Conservation (phyloP, 2,797 vertebrate genomes). For the Schizothorax lantsangensis region DNA sequence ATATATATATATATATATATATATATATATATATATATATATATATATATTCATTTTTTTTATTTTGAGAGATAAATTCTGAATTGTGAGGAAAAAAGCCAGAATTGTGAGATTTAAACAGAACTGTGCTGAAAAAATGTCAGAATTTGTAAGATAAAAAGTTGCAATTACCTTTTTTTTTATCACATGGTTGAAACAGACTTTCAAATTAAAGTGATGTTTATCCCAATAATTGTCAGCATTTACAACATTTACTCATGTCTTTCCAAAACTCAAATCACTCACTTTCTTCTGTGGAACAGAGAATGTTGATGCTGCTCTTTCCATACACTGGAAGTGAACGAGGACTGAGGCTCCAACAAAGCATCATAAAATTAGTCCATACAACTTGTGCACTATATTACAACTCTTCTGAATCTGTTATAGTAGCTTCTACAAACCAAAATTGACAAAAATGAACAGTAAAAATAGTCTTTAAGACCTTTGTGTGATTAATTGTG, state of each 20-base stretch:
- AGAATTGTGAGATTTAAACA: neutral
- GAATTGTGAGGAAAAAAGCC: neutral
- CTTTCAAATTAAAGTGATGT: neutral
- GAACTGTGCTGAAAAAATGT: too few relatives aligned
- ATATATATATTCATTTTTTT: too few relatives aligned
- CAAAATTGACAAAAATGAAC: neutral
- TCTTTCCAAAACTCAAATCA: neutral
- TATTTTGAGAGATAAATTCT: neutral
- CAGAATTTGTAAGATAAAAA: too few relatives aligned
- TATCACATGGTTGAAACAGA: neutral
- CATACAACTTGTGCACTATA: neutral
- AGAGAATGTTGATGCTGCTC: neutral
- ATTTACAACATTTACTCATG: neutral
- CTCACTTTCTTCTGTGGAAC: neutral
- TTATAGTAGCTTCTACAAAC: neutral
- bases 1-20: too few relatives aligned
- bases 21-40: too few relatives aligned
- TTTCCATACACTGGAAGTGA: neutral
- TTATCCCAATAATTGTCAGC: neutral
- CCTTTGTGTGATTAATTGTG: neutral
- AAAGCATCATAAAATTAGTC: neutral
- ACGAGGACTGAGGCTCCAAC: neutral
- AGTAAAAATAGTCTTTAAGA: neutral
- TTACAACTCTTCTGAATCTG: neutral
- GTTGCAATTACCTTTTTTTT: neutral